A percentile compares a stretch with the other conserved stretches of the same genome.
Conservation (phyloP, 2,113 vertebrate genomes). For the Chunga burmeisteri region DNA sequence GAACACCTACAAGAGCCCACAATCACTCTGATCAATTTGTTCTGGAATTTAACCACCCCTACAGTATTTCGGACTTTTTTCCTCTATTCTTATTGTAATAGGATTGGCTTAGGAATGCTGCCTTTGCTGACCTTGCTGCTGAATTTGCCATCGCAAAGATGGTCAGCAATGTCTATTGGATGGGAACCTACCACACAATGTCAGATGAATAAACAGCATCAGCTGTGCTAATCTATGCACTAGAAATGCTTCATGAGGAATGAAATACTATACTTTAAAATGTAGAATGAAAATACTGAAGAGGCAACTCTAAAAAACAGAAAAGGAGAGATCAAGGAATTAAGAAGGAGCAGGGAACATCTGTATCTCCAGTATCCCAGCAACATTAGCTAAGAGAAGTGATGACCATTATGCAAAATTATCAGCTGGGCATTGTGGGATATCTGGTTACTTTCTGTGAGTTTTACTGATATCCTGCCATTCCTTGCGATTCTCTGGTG, state of each 20-base stretch:
- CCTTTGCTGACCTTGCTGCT: not conserved
- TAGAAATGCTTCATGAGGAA: not conserved
- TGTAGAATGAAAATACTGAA: not conserved
- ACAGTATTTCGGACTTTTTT: rapidly evolving
- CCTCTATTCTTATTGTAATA: not conserved
- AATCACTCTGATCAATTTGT: not conserved
- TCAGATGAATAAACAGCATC: not conserved
- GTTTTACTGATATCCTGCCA: not conserved
- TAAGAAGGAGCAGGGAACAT: not conserved
- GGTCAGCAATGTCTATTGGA: not conserved
- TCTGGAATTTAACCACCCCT: not conserved
- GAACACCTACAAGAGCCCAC: not conserved
- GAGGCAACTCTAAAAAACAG: not conserved
- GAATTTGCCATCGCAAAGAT: not conserved
- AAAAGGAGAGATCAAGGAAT: not conserved
- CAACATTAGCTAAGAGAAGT: not conserved
- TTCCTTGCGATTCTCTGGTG: not conserved
- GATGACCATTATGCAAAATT: not conserved
- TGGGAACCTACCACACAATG: not conserved
- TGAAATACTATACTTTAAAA: not conserved
- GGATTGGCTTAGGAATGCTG: not conserved
- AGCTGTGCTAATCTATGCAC: not conserved
- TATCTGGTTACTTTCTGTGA: not conserved
- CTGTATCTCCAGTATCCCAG: not conserved
- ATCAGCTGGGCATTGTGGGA: not conserved